Conservation (phyloP, 2,113 vertebrate genomes). For the Halichoeres trimaculatus region DNA sequence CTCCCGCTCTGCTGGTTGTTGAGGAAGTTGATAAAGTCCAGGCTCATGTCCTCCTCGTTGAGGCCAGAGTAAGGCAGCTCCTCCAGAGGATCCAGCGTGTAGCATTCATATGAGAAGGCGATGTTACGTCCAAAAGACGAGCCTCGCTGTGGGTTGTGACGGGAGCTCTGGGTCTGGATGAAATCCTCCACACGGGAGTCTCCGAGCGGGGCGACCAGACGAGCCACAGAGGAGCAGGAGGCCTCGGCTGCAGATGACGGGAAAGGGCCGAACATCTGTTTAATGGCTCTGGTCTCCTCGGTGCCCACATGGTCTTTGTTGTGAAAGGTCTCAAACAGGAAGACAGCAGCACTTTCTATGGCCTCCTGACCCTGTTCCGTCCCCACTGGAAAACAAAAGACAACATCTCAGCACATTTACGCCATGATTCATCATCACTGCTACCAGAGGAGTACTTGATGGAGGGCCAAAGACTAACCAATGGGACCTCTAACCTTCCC, state of each 20-base stretch:
- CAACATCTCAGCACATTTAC: background rate
- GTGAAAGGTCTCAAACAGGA: slow-evolving; percentile 93
- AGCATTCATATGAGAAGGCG: slow-evolving; percentile 92
- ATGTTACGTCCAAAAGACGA: slow-evolving; percentile 90
- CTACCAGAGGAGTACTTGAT: background rate
- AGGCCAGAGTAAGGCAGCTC: slow-evolving; percentile 81
- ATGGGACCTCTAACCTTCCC: background rate
- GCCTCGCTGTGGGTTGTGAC: slow-evolving; percentile 56
- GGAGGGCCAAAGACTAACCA: background rate
- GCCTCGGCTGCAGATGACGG: slow-evolving; percentile 89
- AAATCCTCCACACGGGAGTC: slow-evolving; percentile 86
- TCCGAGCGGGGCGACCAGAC: slow-evolving; percentile 84
- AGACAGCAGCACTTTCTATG: slow-evolving; percentile 91
- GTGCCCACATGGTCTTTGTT: slow-evolving; percentile 89
- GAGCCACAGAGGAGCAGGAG: slow-evolving; percentile 85
- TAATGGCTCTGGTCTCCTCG: slow-evolving; percentile 91
- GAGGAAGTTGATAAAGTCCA: slow-evolving; percentile 91
- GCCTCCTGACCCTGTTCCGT: slow-evolving; percentile 89
- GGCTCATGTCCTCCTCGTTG: slow-evolving; percentile 65
- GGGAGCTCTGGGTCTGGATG: slow-evolving; percentile 79
- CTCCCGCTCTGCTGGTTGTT: slow-evolving; percentile 82
- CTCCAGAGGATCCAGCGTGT: slow-evolving; percentile 89
- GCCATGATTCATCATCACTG: background rate
- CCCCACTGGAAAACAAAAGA: slow-evolving; percentile 86
- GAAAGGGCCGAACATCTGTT: slow-evolving; percentile 97